Conservation (phyloP, 2,113 vertebrate species). For the Festucalex cinctus region DNA sequence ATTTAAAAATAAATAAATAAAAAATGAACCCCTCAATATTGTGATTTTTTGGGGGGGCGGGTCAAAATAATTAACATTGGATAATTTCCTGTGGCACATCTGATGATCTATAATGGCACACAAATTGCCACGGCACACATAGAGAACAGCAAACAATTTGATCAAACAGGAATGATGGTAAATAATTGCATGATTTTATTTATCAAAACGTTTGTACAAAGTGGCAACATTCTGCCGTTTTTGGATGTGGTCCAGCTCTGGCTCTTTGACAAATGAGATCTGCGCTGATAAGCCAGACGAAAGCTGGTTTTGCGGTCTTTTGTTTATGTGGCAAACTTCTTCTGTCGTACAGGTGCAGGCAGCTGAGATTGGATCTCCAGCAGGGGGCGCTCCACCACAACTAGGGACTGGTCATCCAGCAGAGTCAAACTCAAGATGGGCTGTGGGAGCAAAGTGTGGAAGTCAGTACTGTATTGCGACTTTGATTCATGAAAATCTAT, state of each 20-base stretch:
- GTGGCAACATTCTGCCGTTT: not conserved
- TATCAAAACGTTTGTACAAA: conserved; percentile 37
- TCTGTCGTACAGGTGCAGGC: conserved; percentile 84
- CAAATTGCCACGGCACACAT: too few relatives aligned
- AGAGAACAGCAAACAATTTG: not conserved
- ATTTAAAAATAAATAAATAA: too few relatives aligned
- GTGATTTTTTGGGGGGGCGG: too few relatives aligned
- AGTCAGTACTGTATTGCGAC: not conserved
- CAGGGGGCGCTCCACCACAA: conserved; percentile 88
- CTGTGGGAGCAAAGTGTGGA: conserved; percentile 52
- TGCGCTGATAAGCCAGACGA: not conserved
- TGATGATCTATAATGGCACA: too few relatives aligned
- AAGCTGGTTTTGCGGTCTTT: conserved; percentile 34
- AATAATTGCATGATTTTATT: conserved; percentile 34
- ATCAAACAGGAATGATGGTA: not conserved
- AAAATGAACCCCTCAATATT: too few relatives aligned
- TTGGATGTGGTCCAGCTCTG: not conserved
- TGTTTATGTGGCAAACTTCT: conserved; percentile 88
- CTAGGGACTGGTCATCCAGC: conserved; percentile 82
- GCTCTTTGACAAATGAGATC: not conserved
- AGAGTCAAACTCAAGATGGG: conserved; percentile 80
- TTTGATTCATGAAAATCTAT: not conserved
- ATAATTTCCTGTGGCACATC: too few relatives aligned
- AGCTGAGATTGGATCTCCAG: conserved; percentile 82
- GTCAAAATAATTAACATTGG: too few relatives aligned